phyloP scores from a whole-genome alignment of 2,797 vertebrate species.

The Epinephelus malabaricus region DNA sequence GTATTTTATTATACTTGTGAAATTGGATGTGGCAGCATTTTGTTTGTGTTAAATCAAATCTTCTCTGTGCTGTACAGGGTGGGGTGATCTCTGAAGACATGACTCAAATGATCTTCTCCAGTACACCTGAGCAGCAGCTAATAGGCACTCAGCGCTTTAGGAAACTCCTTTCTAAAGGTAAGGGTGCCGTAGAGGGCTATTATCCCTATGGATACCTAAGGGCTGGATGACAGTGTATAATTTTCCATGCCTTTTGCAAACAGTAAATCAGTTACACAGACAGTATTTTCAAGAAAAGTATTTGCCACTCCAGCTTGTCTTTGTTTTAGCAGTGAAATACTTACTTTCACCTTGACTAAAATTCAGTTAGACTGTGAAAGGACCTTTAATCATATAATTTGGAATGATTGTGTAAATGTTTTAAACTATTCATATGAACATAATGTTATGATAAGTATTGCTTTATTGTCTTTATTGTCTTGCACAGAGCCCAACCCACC shows the following conservation, averaged over 20 bases:
- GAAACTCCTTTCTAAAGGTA: slow-evolving; percentile 98
- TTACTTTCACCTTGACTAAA: not conserved
- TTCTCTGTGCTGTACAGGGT: slow-evolving; percentile 81
- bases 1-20: not conserved
- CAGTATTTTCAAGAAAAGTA: not conserved
- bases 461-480: slow-evolving; percentile 1
- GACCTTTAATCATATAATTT: not conserved
- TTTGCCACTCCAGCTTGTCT: not conserved
- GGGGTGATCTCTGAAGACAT: slow-evolving; percentile 96
- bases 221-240: not conserved
- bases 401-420: not conserved
- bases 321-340: not conserved
- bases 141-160: slow-evolving; percentile 97
- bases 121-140: slow-evolving; percentile 95
- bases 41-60: not conserved
- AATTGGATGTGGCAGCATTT: not conserved
- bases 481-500: slow-evolving; percentile 95
- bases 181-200: slow-evolving; percentile 12
- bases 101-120: slow-evolving; percentile 98
- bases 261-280: not conserved
- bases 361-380: not conserved
- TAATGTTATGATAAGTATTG: not conserved
- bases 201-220: not conserved
- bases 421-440: not conserved
- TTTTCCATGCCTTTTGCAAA: not conserved